Percentiles rank a stretch among this genome's conserved stretches.
phyloP scores from a whole-genome alignment of 1,140 invertebrate species.

The Psix sp. region DNA sequence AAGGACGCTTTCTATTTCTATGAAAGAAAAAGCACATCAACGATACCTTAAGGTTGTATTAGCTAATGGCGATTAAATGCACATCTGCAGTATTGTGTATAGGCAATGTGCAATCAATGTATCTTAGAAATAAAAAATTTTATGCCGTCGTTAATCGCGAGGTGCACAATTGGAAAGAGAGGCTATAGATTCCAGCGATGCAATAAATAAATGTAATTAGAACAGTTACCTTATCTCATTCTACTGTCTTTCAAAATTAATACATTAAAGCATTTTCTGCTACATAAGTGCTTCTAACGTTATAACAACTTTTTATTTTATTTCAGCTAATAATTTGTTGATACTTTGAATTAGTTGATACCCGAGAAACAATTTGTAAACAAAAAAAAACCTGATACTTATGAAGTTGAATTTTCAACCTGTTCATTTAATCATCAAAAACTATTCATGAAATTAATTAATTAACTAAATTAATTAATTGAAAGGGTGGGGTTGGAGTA shows the following conservation, averaged over 20 bases:
- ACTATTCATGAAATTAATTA: too few species aligned
- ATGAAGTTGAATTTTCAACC: too few species aligned
- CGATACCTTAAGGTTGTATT: slow-evolving; percentile 58
- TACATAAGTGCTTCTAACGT: slow-evolving; percentile 14
- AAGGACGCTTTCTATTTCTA: slow-evolving; percentile 61
- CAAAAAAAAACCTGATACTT: too few species aligned
- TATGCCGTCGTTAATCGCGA: slow-evolving; percentile 19
- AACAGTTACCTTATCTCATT: slow-evolving; percentile 48
- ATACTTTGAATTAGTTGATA: too few species aligned
- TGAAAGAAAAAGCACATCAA: slow-evolving; percentile 48
- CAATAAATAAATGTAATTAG: slow-evolving; percentile 58
- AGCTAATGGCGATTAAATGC: slow-evolving; percentile 46
- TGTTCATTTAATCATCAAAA: too few species aligned
- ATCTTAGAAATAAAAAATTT: slow-evolving; percentile 51
- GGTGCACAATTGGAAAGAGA: slow-evolving; percentile 37
- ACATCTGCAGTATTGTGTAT: slow-evolving; percentile 47
- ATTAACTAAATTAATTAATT: too few species aligned
- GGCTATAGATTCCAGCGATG: slow-evolving; percentile 48
- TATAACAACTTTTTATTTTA: slow-evolving; percentile 19
- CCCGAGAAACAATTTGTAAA: too few species aligned
- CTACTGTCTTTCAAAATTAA: slow-evolving; percentile 50
- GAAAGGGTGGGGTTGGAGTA: too few species aligned
- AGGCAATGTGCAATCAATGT: slow-evolving; percentile 50
- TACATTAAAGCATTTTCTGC: slow-evolving; percentile 34
- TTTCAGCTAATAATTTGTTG: background rate